Percentiles rank a stretch among this genome's conserved stretches.
phyloP scores from a whole-genome alignment of 2,888 invertebrate species.

The Cataglyphis livida region DNA sequence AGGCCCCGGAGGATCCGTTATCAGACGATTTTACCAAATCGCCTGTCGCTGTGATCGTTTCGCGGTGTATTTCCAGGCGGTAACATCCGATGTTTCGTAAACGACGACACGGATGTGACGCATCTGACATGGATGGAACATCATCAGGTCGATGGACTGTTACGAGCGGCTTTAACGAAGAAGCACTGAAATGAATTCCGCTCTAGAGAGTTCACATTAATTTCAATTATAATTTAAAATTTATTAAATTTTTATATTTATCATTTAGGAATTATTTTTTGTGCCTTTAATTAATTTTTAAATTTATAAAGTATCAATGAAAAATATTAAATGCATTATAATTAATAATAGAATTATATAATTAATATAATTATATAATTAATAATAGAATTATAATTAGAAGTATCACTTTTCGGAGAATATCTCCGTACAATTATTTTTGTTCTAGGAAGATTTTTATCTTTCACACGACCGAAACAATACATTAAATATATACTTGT shows the following conservation, averaged over 20 bases:
- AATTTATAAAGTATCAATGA: neutral
- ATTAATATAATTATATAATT: no score
- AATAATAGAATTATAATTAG: neutral
- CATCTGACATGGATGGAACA: neutral
- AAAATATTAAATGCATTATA: neutral
- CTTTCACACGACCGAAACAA: neutral
- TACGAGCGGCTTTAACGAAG: neutral
- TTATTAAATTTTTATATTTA: neutral
- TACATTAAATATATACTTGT: neutral
- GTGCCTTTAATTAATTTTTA: neutral
- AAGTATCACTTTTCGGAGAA: neutral
- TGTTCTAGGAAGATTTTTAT: neutral
- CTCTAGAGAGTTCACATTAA: neutral
- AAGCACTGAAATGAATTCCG: neutral
- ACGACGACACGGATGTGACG: constrained; percentile 38
- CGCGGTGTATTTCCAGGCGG: neutral
- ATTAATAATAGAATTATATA: no score
- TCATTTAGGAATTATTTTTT: neutral
- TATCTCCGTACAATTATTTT: neutral
- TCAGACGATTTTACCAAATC: constrained; percentile 36
- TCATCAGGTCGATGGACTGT: constrained; percentile 28
- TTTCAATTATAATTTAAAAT: neutral
- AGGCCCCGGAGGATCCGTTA: constrained; percentile 18
- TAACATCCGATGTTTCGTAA: constrained; percentile 35
- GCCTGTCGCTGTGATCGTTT: constrained; percentile 14